Base-by-base conservation (phyloP, 2,797 vertebrate species). In the Toxotes lorentzi region DNA sequence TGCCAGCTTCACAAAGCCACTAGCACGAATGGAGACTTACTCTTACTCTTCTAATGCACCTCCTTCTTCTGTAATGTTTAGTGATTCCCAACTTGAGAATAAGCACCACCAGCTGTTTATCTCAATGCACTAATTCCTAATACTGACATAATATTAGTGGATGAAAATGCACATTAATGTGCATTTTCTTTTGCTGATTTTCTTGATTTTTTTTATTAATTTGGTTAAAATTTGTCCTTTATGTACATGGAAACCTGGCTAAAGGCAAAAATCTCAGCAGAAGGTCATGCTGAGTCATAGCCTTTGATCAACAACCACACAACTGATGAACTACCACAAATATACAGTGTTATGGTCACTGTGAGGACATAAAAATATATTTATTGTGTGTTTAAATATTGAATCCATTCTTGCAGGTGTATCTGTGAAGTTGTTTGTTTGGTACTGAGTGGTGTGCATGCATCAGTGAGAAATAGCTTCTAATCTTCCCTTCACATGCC, bases 401-500 rank as follows among this genome's bases (percentile, higher is more conserved):
- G 2, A 67, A 53, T 14, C 41, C 24, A 64, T 60, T 57, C 17
- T 34, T 19, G 30, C 1, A 2, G 11, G 7, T 0, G 17, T 43
- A 38, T 73, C 21, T 68, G 34, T 54, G 14, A 27, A n/a, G 32
- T 47, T 41, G 1, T 64, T 21, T 69, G 61, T 77, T 48, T 70
- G 59, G 30, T 48, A 48, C 34, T 56, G 48, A 23, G 23, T 50
- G 14, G 11, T 12, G 12, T 19, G 40, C 11, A 50, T 38, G 45
- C 8, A 47, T 56, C 45, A 21, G 19, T 32, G 54, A 69, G 38
- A 73, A 81, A 34, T 7, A 48, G 23, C 12, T 32, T 68, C 2
- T 50, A 61, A 67, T 79, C 64, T 76, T 83, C 16, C 32, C 53
- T 34, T 69, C 24, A 50, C 60, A 76, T 34, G 64, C 14, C 13